A percentile compares a stretch with the other conserved stretches of the same genome.
These are phyloP conservation scores for Lagenorhynchus albirostris DNA, from an alignment of 2,113 vertebrate genomes.

Conservation along the genomic window DNA sequence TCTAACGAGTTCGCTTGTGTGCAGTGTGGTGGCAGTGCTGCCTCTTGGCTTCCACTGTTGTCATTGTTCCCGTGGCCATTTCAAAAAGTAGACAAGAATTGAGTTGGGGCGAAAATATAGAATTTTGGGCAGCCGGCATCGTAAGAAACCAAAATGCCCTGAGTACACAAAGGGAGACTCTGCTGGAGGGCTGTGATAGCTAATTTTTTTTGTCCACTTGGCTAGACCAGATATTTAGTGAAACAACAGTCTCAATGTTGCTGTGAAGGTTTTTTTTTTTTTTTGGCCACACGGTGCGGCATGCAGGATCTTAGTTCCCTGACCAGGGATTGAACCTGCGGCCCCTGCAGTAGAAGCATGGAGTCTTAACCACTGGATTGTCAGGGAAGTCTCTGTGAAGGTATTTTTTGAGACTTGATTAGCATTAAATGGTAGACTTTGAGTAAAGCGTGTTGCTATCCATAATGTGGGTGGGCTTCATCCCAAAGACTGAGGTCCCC, in stretches of 20 bases:
- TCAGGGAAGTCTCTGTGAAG: neutral
- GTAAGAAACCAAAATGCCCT: neutral
- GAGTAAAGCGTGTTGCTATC: neutral
- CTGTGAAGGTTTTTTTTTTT: neutral
- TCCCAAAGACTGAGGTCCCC: neutral
- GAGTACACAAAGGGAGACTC: neutral
- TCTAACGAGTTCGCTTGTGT: too few species aligned
- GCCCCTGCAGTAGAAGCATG: too few species aligned
- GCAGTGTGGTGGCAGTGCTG: neutral
- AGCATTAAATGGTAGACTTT: neutral
- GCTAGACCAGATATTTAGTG: neutral
- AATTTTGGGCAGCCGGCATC: neutral
- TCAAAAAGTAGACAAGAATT: neutral
- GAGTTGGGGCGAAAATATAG: neutral
- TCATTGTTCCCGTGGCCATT: accelerated
- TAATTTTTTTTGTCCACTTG: neutral
- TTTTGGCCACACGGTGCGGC: too few species aligned
- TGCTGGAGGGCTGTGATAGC: neutral
- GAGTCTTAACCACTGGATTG: too few species aligned
- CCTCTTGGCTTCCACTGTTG: neutral
- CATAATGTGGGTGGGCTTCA: neutral
- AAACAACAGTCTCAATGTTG: neutral
- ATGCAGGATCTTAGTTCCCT: too few species aligned
- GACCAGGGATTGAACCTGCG: too few species aligned
- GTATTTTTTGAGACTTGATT: neutral